These are phyloP conservation scores for Phyllostomus hastatus DNA, from an alignment of 2,113 vertebrate species.

Conservation along the genomic window DNA sequence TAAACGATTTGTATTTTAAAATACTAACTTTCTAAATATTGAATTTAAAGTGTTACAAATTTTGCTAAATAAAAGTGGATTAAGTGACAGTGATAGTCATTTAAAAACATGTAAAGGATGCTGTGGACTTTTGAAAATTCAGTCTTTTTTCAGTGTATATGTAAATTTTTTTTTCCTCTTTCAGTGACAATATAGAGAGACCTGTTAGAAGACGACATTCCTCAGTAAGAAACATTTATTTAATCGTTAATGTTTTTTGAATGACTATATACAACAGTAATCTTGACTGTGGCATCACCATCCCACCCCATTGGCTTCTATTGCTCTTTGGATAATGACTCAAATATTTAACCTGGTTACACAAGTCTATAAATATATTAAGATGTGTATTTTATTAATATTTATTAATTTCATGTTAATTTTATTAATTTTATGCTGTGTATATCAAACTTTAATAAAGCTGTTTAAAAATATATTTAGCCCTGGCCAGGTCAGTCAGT, in stretches of 20 bases:
- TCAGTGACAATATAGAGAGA: conserved; percentile 78
- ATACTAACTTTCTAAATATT: conserved; percentile 34
- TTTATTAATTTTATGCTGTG: not conserved
- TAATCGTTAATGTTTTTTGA: conserved; percentile 38
- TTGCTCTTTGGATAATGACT: conserved; percentile 27
- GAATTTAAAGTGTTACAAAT: conserved; percentile 25
- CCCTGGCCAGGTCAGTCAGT: not conserved
- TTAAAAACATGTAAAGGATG: not conserved
- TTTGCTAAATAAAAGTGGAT: conserved; percentile 14
- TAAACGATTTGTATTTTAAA: conserved; percentile 37
- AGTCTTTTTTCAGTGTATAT: not conserved
- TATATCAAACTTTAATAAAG: conserved; percentile 18
- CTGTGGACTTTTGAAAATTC: conserved; percentile 40
- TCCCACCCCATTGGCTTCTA: not conserved
- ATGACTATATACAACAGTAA: not conserved
- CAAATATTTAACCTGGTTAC: conserved; percentile 13
- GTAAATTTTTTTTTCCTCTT: conserved; percentile 22
- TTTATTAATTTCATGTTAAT: not conserved
- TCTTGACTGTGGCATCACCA: conserved; percentile 25
- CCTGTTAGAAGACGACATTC: conserved; percentile 79
- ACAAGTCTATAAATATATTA: conserved; percentile 7
- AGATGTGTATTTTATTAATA: not conserved
- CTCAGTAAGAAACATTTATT: conserved; percentile 79
- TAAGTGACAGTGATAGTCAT: not conserved
- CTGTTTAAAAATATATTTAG: conserved; percentile 18